Percentiles rank a stretch among this genome's conserved stretches.
These are phyloP conservation scores for Parnassius mnemosyne DNA, from an alignment of 2,888 invertebrate genomes.

Conservation along the genomic window DNA sequence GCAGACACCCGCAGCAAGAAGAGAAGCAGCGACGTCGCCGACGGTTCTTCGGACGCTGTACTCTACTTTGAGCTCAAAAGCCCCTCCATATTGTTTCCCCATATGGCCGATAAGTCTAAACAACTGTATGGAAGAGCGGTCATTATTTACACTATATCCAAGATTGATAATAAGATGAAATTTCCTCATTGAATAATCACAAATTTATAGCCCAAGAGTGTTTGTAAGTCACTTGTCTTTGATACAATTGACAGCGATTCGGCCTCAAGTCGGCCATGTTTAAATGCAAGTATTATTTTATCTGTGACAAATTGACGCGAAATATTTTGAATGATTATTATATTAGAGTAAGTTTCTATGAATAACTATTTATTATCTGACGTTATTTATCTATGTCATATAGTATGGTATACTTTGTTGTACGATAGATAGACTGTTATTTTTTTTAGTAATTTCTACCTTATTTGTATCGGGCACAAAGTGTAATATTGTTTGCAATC, in stretches of 20 bases:
- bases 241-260: no score
- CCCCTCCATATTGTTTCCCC: no score
- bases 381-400: not conserved
- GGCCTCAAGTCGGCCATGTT: no score
- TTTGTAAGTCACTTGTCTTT: no score
- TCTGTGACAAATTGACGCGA: not conserved
- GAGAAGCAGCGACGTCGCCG: conserved; percentile 83
- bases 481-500: not conserved
- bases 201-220: no score
- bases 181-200: no score
- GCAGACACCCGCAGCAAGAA: conserved; percentile 87
- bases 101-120: no score
- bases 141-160: not conserved
- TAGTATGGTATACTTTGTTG: conserved; percentile 1
- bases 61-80: conserved; percentile 55
- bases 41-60: conserved; percentile 67
- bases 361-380: not conserved
- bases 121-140: not conserved
- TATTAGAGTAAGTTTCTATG: not conserved
- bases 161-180: no score
- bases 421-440: not conserved
- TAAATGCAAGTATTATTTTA: not conserved
- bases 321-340: no score
- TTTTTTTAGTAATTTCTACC: not conserved
- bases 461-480: conserved; percentile 2